Evolutionary conservation across 2,113 vertebrate species (phyloP), one percentile per base, ranked within the genome.

Genomic region (Pipra filicauda): DNA sequence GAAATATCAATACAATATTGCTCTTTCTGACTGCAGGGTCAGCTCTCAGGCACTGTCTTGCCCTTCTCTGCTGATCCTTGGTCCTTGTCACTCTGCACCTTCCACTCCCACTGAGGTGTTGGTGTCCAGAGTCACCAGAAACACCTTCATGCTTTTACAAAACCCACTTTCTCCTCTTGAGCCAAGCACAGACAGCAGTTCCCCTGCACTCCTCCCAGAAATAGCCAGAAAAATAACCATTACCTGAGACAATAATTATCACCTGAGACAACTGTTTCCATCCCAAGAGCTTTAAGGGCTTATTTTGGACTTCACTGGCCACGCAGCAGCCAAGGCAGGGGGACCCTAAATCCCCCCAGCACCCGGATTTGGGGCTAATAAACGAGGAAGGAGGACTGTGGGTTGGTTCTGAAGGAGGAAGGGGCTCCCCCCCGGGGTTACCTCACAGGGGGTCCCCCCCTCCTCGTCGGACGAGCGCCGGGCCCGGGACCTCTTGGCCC

Each of bases 401-500:
- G 46, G 19, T 5, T 26, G 19, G 12, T 81, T 44, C 24, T 24
- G 11, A 39, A 62, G 51, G 30, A 52, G 26, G 51, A 28, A 16
- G 15, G 51, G 15, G 24, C 8, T 28, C 8, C 26, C 49, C 14
- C 26, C 12, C 46, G 62, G 16, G 35, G 59, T 66, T 79, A 98
- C 98, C 97, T 98, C 98, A 2, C 74, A 73, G n/a, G 83, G 43
- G 0, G 71, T 17, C 17, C 96, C 96, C 23, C 91, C 95, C 72
- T 99, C 98, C 41, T 99, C 98, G 5, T 98, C 98, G 5, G 97
- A 95, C 3, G 97, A 95, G 67, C 78, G 91, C 52, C 88, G 97
- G 9, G 92, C 58, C 67, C 85, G 95, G 48, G 58, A 94, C 9
- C 83, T 93, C 67, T 97, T 98, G 75, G 94, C 97, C 18, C 97